Evolutionary conservation across 2,797 vertebrate genomes (phyloP).

Genomic region (Potorous gilbertii): DNA sequence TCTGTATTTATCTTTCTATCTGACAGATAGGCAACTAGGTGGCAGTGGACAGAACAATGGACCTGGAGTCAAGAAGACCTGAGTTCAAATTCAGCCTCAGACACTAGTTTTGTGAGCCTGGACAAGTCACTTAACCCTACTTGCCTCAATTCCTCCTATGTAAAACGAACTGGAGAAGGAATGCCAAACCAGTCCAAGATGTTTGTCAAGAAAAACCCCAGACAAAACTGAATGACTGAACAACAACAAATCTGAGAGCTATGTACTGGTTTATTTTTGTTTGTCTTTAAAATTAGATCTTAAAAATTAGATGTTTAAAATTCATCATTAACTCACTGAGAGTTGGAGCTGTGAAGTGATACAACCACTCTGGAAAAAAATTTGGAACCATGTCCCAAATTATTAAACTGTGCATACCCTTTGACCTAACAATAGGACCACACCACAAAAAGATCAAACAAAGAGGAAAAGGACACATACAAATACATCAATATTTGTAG

Average conservation of each 20-base stretch:
- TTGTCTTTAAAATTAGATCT: not conserved
- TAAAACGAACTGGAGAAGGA: too few species aligned
- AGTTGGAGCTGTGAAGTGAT: not conserved
- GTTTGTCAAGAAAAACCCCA: too few species aligned
- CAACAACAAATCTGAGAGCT: too few species aligned
- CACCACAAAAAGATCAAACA: too few species aligned
- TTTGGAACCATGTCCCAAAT: not conserved
- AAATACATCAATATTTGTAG: too few species aligned
- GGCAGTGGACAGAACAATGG: not conserved
- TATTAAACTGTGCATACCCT: not conserved
- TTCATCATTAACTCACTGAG: not conserved
- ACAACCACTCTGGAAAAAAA: too few species aligned
- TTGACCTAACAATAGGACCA: not conserved
- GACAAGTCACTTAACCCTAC: too few species aligned
- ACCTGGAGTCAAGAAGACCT: not conserved
- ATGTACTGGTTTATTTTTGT: not conserved
- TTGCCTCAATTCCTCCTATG: too few species aligned
- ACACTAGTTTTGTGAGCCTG: too few species aligned
- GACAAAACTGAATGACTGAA: too few species aligned
- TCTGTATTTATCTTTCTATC: not conserved
- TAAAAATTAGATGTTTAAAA: not conserved
- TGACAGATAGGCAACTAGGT: not conserved
- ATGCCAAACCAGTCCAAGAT: too few species aligned
- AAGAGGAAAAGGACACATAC: too few species aligned
- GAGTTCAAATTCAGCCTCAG: not conserved